A percentile compares a stretch with the other conserved stretches of the same genome.
Conservation (phyloP, 2,888 invertebrate species). For the Hydrotaea cyrtoneurina region DNA sequence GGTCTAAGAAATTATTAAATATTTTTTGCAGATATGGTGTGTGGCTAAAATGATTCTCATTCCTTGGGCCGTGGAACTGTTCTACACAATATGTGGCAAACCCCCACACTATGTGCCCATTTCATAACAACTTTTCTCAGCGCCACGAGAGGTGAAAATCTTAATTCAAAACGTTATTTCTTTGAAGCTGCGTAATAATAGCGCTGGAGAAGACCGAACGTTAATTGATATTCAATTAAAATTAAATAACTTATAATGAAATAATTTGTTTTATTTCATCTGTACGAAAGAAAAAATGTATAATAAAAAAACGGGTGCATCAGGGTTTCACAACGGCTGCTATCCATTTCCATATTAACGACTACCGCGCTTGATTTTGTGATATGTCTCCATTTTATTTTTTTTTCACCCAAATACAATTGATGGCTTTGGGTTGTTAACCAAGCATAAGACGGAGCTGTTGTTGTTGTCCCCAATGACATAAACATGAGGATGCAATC, state of each 20-base stretch:
- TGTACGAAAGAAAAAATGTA: constrained; percentile 11
- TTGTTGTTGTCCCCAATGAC: constrained; percentile 29
- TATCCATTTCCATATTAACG: constrained; percentile 21
- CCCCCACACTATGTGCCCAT: no score
- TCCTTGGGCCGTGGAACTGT: no score
- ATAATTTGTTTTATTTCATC: constrained; percentile 17
- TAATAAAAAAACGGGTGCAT: background rate
- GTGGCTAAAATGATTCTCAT: background rate
- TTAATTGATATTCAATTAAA: constrained; percentile 1
- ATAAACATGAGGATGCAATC: constrained; percentile 52
- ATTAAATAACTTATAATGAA: background rate
- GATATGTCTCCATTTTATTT: background rate
- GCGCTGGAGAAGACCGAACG: no score
- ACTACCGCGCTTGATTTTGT: background rate
- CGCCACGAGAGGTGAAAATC: no score
- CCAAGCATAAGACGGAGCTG: background rate
- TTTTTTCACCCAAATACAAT: constrained; percentile 24
- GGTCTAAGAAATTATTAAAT: background rate
- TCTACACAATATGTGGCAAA: no score
- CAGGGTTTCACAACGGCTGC: background rate
- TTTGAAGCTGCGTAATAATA: no score
- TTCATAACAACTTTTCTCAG: no score
- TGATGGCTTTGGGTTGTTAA: constrained; percentile 32
- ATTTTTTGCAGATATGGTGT: background rate
- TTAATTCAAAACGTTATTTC: no score